phyloP scores from a whole-genome alignment of 2,888 invertebrate genomes.

The Polydrusus pterygomalis region DNA sequence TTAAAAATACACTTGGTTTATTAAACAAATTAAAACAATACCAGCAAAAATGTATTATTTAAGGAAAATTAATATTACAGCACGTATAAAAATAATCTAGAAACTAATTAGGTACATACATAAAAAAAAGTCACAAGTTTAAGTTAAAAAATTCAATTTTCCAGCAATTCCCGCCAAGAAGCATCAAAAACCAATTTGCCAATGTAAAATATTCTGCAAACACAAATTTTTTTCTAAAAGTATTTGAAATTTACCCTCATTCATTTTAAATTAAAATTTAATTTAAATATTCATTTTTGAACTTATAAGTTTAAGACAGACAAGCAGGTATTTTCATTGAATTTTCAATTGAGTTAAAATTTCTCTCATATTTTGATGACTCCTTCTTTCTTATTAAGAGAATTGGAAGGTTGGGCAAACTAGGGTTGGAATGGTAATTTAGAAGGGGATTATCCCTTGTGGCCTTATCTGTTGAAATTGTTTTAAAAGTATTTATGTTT shows the following conservation, averaged over 20 bases:
- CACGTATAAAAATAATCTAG: too few relatives aligned
- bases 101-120: too few relatives aligned
- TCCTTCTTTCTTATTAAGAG: neutral
- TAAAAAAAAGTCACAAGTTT: too few relatives aligned
- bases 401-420: neutral
- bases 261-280: conserved; percentile 26
- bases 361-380: conserved; percentile 15
- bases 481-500: too few relatives aligned
- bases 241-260: conserved; percentile 9
- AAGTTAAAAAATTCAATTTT: neutral
- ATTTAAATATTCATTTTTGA: conserved; percentile 22
- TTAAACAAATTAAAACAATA: too few relatives aligned
- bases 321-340: conserved; percentile 34
- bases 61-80: too few relatives aligned
- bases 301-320: conserved; percentile 18
- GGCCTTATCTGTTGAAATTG: neutral
- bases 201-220: conserved; percentile 14
- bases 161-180: neutral
- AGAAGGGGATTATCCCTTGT: neutral
- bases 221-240: neutral
- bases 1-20: too few relatives aligned
- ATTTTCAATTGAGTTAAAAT: conserved; percentile 40
- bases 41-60: too few relatives aligned
- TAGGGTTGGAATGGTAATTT: conserved; percentile 11
- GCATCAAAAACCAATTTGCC: conserved; percentile 12